Percentiles rank a stretch among this genome's conserved stretches.
Conservation (phyloP, 2,113 vertebrate species). For the Brachyhypopomus gauderio region DNA sequence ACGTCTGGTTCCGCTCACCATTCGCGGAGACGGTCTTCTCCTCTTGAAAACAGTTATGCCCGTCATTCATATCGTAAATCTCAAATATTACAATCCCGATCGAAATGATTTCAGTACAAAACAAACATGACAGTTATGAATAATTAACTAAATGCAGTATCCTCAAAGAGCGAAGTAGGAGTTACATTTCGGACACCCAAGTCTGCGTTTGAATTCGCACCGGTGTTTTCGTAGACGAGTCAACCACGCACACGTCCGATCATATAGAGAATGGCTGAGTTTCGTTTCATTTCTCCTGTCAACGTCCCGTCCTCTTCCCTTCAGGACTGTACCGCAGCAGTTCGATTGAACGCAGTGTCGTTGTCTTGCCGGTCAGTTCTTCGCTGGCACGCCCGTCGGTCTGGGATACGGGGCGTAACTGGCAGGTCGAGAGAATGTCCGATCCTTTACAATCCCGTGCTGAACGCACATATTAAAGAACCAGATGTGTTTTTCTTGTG, state of each 20-base stretch:
- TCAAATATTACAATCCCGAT: conserved; percentile 44
- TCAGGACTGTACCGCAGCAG: conserved; percentile 55
- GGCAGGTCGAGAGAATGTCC: conserved; percentile 51
- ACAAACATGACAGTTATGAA: conserved; percentile 41
- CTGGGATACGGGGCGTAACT: conserved; percentile 72
- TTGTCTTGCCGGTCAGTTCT: conserved; percentile 63
- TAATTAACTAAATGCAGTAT: conserved; percentile 43
- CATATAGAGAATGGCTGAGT: no score
- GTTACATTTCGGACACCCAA: conserved; percentile 37
- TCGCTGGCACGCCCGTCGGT: conserved; percentile 41
- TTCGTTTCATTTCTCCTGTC: no score
- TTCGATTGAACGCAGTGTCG: conserved; percentile 57
- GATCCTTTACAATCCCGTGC: conserved; percentile 40
- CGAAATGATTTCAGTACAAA: conserved; percentile 33
- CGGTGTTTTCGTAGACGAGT: conserved; percentile 7
- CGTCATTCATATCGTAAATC: conserved; percentile 51
- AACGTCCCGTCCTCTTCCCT: neutral
- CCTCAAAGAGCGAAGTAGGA: conserved; percentile 7
- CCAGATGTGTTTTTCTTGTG: conserved; percentile 1
- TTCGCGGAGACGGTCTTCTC: conserved; percentile 51
- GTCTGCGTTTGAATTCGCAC: conserved; percentile 8
- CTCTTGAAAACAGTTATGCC: conserved; percentile 55
- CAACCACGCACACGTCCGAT: no score
- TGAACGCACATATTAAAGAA: conserved; percentile 36
- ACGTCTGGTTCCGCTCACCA: conserved; percentile 48